Conservation (phyloP, 1,140 invertebrate species). For the Drosophila oshimai region DNA sequence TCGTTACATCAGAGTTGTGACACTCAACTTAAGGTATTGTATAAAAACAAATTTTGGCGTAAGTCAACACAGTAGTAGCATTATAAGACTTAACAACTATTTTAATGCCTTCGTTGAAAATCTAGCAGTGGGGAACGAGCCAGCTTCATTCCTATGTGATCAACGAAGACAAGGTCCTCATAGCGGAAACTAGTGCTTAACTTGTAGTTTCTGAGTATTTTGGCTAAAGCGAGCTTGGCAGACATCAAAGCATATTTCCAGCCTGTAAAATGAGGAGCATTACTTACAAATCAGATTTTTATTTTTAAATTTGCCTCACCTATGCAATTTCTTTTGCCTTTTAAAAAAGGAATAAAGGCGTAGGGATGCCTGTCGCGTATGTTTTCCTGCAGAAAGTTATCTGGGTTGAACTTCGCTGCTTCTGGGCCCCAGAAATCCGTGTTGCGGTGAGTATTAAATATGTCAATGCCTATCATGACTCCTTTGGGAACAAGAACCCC, state of each 20-base stretch:
- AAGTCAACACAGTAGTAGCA: too few relatives aligned
- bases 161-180: slow-evolving; percentile 44
- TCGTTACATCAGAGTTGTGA: too few relatives aligned
- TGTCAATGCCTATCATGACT: slow-evolving; percentile 22
- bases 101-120: slow-evolving; percentile 17
- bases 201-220: slow-evolving; percentile 58
- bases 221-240: slow-evolving; percentile 47
- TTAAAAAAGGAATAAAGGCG: slow-evolving; percentile 69
- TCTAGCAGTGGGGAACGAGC: slow-evolving; percentile 16
- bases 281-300: too few relatives aligned
- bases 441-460: slow-evolving; percentile 58
- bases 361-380: slow-evolving; percentile 52
- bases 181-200: slow-evolving; percentile 54
- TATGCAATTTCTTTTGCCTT: slow-evolving; percentile 69
- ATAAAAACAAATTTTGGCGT: too few relatives aligned
- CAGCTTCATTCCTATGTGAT: slow-evolving; percentile 43
- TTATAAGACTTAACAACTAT: too few relatives aligned
- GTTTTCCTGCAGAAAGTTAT: slow-evolving; percentile 64
- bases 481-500: slow-evolving; percentile 48
- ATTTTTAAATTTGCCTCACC: slow-evolving; percentile 39
- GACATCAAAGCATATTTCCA: slow-evolving; percentile 50
- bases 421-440: slow-evolving; percentile 58
- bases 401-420: slow-evolving; percentile 68
- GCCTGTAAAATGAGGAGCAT: too few relatives aligned
- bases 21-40: too few relatives aligned